phyloP scores from a whole-genome alignment of 1,140 invertebrate species.

The Phthorimaea operculella region DNA sequence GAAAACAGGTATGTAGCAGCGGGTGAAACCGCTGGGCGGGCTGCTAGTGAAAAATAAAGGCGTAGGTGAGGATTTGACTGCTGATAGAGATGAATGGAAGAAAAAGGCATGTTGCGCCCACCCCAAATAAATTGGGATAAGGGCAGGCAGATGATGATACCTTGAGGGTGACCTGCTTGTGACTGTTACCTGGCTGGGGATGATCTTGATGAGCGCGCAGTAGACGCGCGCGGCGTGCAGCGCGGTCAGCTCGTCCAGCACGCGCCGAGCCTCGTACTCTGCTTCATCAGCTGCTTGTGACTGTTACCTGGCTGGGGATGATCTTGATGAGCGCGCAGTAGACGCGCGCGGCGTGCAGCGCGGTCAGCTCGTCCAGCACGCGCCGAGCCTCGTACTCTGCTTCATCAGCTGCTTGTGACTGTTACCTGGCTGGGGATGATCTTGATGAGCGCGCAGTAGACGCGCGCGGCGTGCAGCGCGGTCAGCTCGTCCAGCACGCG shows the following conservation, averaged over 20 bases:
- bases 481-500: conserved; percentile 82
- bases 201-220: conserved; percentile 87
- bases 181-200: conserved; percentile 73
- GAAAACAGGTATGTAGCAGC: too few relatives aligned
- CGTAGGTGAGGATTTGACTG: too few relatives aligned
- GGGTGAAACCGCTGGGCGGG: too few relatives aligned
- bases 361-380: conserved; percentile 77
- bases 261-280: conserved; percentile 79
- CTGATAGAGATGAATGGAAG: too few relatives aligned
- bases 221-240: conserved; percentile 88
- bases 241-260: conserved; percentile 83
- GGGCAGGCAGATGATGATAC: too few relatives aligned
- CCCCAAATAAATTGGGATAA: too few relatives aligned
- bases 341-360: conserved; percentile 84
- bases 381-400: too few relatives aligned
- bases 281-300: conserved; percentile 74
- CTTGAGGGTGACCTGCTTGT: too few relatives aligned
- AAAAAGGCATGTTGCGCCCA: too few relatives aligned
- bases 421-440: conserved; percentile 78
- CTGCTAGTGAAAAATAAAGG: too few relatives aligned
- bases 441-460: conserved; percentile 91
- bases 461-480: conserved; percentile 82
- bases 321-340: conserved; percentile 92
- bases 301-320: conserved; percentile 74
- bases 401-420: background rate